phyloP scores from a whole-genome alignment of 1,140 invertebrate genomes.

The Patella vulgata region DNA sequence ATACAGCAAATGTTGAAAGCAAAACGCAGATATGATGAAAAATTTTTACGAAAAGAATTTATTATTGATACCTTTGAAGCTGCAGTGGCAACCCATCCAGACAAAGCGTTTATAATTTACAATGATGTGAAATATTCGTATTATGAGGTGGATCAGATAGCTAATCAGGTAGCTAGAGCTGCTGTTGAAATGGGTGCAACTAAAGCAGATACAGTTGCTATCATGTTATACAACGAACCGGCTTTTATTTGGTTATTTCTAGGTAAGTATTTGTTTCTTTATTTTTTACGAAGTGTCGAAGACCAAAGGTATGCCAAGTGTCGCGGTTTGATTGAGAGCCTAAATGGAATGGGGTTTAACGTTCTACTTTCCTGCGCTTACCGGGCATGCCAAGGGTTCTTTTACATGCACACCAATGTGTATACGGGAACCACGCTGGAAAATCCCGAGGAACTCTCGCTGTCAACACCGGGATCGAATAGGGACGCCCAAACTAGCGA shows the following conservation, averaged over 20 bases:
- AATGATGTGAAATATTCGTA: constrained; percentile 47
- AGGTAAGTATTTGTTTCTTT: constrained; percentile 39
- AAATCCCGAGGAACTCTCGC: too few relatives aligned
- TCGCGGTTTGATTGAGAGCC: too few relatives aligned
- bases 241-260: constrained; percentile 57
- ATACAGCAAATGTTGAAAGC: background rate
- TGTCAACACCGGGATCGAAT: too few relatives aligned
- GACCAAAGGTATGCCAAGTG: too few relatives aligned
- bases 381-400: too few relatives aligned
- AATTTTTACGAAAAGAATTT: constrained; percentile 1
- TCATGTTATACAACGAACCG: constrained; percentile 54
- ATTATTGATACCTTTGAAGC: constrained; percentile 54
- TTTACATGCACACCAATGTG: too few relatives aligned
- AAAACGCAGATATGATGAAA: too few relatives aligned
- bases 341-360: too few relatives aligned
- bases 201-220: constrained; percentile 44
- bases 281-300: too few relatives aligned
- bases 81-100: constrained; percentile 28
- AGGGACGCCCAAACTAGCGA: too few relatives aligned
- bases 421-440: too few relatives aligned
- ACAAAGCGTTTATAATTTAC: constrained; percentile 49
- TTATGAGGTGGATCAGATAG: constrained; percentile 45
- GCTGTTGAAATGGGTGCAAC: constrained; percentile 34
- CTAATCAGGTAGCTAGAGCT: constrained; percentile 50
- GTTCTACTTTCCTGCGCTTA: too few relatives aligned